Evolutionary conservation across 2,113 vertebrate genomes (phyloP).

Genomic region (Otolemur garnettii): DNA sequence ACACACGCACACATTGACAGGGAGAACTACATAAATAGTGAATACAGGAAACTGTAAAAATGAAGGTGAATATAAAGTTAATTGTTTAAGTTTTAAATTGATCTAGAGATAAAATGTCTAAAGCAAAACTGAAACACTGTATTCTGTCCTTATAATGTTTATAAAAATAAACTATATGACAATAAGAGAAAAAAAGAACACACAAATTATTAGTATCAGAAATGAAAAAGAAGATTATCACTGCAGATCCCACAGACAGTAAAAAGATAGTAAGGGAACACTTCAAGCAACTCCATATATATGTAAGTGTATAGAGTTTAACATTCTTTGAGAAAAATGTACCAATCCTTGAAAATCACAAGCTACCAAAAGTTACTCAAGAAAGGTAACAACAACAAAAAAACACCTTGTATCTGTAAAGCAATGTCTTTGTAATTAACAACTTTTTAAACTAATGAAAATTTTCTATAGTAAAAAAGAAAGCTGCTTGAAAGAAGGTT

Average conservation of each 20-base stretch:
- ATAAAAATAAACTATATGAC: neutral
- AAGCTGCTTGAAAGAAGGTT: neutral
- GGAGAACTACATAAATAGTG: neutral
- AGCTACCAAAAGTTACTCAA: conserved; percentile 21
- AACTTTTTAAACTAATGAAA: conserved; percentile 31
- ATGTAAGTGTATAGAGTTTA: neutral
- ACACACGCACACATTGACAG: neutral
- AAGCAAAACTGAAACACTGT: neutral
- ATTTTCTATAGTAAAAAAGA: neutral
- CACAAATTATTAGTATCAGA: neutral
- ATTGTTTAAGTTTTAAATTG: conserved; percentile 49
- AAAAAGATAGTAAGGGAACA: conserved; percentile 19
- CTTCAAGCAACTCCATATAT: conserved; percentile 25
- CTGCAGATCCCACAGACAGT: neutral
- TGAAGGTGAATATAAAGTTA: conserved; percentile 32
- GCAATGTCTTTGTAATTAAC: conserved; percentile 39
- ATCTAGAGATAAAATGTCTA: conserved; percentile 33
- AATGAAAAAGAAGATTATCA: conserved; percentile 42
- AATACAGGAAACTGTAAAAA: neutral
- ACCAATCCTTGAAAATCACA: conserved; percentile 8
- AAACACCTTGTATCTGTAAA: neutral
- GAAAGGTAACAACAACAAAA: neutral
- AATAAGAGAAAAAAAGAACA: neutral
- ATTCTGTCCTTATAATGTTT: conserved; percentile 4
- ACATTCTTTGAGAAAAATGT: neutral